Evolutionary conservation across 2,113 vertebrate species (phyloP).

Genomic region (Tupaia chinensis): DNA sequence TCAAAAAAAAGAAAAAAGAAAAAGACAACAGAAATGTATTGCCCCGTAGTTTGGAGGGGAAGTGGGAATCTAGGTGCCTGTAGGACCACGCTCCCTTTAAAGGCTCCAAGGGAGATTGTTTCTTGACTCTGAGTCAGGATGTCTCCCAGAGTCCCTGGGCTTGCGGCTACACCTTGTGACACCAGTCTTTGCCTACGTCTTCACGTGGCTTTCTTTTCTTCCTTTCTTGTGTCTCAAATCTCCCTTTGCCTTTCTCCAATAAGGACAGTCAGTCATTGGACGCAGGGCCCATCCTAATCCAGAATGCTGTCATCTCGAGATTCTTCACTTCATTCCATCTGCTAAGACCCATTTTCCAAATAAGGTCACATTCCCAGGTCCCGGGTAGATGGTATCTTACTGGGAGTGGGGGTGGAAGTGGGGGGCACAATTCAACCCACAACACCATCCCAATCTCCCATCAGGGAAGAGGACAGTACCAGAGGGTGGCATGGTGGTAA

Average conservation of each 20-base stretch:
- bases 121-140: not conserved
- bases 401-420: too few relatives aligned
- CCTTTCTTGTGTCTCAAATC: not conserved
- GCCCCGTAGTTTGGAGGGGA: not conserved
- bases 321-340: not conserved
- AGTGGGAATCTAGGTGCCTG: not conserved
- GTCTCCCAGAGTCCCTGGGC: not conserved
- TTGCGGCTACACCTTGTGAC: too few relatives aligned
- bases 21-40: not conserved
- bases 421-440: not conserved
- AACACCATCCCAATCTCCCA: not conserved
- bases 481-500: too few relatives aligned
- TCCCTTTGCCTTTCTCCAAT: not conserved
- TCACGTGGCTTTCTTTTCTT: not conserved
- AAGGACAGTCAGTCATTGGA: not conserved
- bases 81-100: too few relatives aligned
- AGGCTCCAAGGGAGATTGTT: not conserved
- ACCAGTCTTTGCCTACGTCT: not conserved
- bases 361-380: not conserved
- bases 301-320: not conserved
- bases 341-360: not conserved
- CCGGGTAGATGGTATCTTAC: not conserved
- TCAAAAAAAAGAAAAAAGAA: not conserved
- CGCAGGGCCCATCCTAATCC: not conserved
- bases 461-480: not conserved